Percentiles rank a stretch among this genome's conserved stretches.
phyloP scores from a whole-genome alignment of 2,797 vertebrate genomes.

The Acanthopagrus latus region DNA sequence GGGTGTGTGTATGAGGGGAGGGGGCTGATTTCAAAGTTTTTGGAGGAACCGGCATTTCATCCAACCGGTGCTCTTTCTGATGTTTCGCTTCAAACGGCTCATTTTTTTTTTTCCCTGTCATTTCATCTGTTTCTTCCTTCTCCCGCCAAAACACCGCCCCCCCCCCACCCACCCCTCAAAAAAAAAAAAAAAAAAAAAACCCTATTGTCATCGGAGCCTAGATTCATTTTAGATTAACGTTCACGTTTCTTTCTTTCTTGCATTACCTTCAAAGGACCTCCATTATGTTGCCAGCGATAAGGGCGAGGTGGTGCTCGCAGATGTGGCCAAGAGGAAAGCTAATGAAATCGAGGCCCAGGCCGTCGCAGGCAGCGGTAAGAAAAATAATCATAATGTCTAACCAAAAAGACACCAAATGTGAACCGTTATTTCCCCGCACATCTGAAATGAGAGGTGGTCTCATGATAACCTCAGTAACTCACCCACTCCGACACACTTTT shows the following conservation, averaged over 20 bases:
- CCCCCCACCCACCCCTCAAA: slow-evolving; percentile 38
- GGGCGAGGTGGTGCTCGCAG: slow-evolving; percentile 95
- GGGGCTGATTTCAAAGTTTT: slow-evolving; percentile 83
- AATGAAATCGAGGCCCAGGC: slow-evolving; percentile 91
- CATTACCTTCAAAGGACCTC: slow-evolving; percentile 98
- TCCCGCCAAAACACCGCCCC: slow-evolving; percentile 57
- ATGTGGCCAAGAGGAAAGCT: slow-evolving; percentile 95
- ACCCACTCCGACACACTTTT: slow-evolving; percentile 43
- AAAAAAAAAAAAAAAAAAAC: slow-evolving; percentile 47
- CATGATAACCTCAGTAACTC: slow-evolving; percentile 66
- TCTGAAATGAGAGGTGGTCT: slow-evolving; percentile 55
- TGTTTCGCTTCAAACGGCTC: slow-evolving; percentile 84
- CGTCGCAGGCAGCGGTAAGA: slow-evolving; percentile 89
- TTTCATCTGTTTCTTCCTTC: slow-evolving; percentile 81
- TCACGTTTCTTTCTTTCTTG: slow-evolving; percentile 87
- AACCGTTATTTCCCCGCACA: slow-evolving; percentile 56
- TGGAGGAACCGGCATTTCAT: slow-evolving; percentile 84
- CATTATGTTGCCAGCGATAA: slow-evolving; percentile 97
- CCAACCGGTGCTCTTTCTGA: slow-evolving; percentile 78
- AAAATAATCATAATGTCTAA: slow-evolving; percentile 70
- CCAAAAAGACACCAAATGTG: slow-evolving; percentile 57
- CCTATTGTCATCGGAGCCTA: slow-evolving; percentile 84
- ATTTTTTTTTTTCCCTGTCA: slow-evolving; percentile 73
- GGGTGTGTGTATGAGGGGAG: slow-evolving; percentile 24
- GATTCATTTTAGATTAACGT: slow-evolving; percentile 93